phyloP scores from a whole-genome alignment of 2,888 invertebrate species.

The Operophtera brumata region DNA sequence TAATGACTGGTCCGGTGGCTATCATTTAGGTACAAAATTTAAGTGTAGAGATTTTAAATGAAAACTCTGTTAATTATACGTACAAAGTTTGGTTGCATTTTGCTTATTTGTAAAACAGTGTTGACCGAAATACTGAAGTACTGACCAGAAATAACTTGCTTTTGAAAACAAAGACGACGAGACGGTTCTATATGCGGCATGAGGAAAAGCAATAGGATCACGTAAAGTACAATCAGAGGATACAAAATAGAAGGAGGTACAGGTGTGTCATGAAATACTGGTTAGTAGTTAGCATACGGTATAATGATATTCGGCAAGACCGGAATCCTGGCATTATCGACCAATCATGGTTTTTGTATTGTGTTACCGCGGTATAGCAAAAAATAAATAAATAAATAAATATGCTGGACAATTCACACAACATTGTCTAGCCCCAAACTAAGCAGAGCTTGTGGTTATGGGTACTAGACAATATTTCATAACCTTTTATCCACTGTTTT shows the following conservation, averaged over 20 bases:
- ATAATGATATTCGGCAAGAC: constrained; percentile 44
- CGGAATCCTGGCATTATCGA: constrained; percentile 53
- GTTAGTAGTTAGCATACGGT: constrained; percentile 45
- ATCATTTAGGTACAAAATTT: constrained; percentile 4
- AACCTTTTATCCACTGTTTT: too few relatives aligned
- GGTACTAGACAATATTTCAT: too few relatives aligned
- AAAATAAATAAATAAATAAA: too few relatives aligned
- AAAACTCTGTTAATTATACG: constrained; percentile 4
- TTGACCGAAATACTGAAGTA: constrained; percentile 1
- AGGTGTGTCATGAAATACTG: constrained; percentile 48
- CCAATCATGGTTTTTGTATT: constrained; percentile 8
- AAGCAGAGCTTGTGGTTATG: too few relatives aligned
- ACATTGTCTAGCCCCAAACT: too few relatives aligned
- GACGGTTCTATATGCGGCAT: constrained; percentile 5
- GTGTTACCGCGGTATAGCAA: background rate
- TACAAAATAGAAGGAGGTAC: constrained; percentile 28
- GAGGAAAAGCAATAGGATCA: constrained; percentile 37
- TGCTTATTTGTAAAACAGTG: constrained; percentile 20
- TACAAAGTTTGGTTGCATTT: background rate
- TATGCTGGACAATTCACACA: too few relatives aligned
- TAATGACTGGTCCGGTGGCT: constrained; percentile 14
- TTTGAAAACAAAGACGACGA: constrained; percentile 10
- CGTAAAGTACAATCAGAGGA: constrained; percentile 34
- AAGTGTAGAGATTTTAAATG: constrained; percentile 9
- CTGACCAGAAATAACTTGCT: constrained; percentile 10